phyloP scores from a whole-genome alignment of 2,113 vertebrate genomes.

The Oxyura jamaicensis region DNA sequence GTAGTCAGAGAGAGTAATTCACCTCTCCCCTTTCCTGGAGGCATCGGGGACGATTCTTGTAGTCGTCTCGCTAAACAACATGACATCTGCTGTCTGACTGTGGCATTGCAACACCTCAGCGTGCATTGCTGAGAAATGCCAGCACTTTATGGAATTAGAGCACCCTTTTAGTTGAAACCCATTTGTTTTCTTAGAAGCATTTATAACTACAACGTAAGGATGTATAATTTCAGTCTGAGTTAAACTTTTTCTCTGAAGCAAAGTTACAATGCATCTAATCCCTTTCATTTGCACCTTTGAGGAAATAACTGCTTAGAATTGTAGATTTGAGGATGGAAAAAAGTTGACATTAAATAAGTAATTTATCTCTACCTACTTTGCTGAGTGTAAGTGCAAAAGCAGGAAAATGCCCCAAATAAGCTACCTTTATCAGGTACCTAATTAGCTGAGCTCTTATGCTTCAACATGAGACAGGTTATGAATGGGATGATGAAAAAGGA shows the following conservation, averaged over 20 bases:
- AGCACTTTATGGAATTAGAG: neutral
- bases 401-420: conserved; percentile 60
- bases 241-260: conserved; percentile 4
- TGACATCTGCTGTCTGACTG: conserved; percentile 17
- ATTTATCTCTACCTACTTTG: conserved; percentile 51
- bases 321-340: conserved; percentile 40
- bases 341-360: conserved; percentile 1
- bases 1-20: neutral
- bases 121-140: neutral
- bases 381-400: conserved; percentile 15
- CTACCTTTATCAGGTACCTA: conserved; percentile 63
- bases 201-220: neutral
- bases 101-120: neutral
- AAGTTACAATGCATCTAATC: neutral
- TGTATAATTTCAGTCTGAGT: neutral
- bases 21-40: neutral
- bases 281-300: conserved; percentile 8
- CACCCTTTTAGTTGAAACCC: neutral
- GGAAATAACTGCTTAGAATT: conserved; percentile 53
- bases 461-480: conserved; percentile 62
- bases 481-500: conserved; percentile 67
- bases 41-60: neutral
- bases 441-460: conserved; percentile 58
- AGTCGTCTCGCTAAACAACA: neutral
- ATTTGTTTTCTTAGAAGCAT: neutral